A percentile compares a stretch with the other conserved stretches of the same genome.
Evolutionary conservation across 2,888 invertebrate species (phyloP).

Genomic region (Lagria hirta): DNA sequence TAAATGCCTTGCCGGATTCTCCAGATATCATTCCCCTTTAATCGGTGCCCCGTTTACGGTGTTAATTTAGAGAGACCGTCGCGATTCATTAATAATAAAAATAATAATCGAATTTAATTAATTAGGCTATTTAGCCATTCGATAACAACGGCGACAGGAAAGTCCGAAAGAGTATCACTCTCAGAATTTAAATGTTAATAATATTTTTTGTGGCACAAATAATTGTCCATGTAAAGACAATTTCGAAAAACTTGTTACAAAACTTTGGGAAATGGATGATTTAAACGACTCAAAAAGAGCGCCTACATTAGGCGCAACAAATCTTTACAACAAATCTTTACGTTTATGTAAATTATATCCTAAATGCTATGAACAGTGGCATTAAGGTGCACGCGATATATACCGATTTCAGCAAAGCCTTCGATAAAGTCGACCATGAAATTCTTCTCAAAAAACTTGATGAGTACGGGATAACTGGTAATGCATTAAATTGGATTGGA

Average conservation of each 20-base stretch:
- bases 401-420: conserved; percentile 24
- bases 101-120: too few relatives aligned
- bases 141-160: too few relatives aligned
- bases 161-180: neutral
- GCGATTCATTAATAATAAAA: too few relatives aligned
- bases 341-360: neutral
- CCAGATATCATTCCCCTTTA: too few relatives aligned
- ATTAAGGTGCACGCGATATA: conserved; percentile 23
- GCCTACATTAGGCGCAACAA: too few relatives aligned
- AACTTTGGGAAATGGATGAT: conserved; percentile 14
- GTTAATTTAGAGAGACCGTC: too few relatives aligned
- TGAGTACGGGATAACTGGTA: neutral
- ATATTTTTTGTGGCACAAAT: neutral
- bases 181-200: neutral
- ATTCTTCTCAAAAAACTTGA: neutral
- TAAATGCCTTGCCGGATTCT: too few relatives aligned
- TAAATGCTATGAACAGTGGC: neutral
- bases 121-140: too few relatives aligned
- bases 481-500: neutral
- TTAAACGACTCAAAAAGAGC: neutral
- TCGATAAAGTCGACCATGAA: conserved; percentile 18
- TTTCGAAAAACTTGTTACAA: conserved; percentile 1
- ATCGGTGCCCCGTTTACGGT: too few relatives aligned
- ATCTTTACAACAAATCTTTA: too few relatives aligned
- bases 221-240: neutral